Base-by-base conservation (phyloP, 2,888 invertebrate species). In the Liposcelis brunnea region DNA sequence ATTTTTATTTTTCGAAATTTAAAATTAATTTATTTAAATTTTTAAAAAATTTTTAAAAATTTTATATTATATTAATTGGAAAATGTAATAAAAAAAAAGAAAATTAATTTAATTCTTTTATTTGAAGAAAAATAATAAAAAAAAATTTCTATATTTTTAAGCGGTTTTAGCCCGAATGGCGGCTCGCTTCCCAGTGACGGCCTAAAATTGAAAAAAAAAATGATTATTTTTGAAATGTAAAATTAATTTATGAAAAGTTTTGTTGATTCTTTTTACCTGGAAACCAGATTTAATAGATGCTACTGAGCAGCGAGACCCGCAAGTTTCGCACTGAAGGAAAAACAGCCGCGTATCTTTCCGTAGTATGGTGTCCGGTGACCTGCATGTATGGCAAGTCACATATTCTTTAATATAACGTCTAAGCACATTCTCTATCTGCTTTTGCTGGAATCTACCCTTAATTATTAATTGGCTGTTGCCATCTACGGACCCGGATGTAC, bases 251-350 rank as follows among this genome's bases (percentile, higher is more conserved):
- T n/a, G n/a, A n/a, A n/a, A n/a, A n/a, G n/a, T n/a, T n/a, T n/a
- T n/a, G n/a, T n/a, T n/a, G n/a, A n/a, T n/a, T n/a, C n/a, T n/a
- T n/a, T n/a, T n/a, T 59, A 73, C 74, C 70, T 93, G 91, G 81
- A 98, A 98, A 74, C 98, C 98, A 66, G 94, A 93, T 69, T 97
- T 98, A 66, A 99, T 98, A 68, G 94, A 94, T 58, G 95, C 90
- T 48, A 99, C 98, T 46, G 97, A 97, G 72, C 98, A 97, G 59
- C 97, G 77, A 34, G 95, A 95, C 38, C 97, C 95, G 67, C 98
- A 98, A 0, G 90, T 90, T 71, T 95, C 94, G 67, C 98, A 98
- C 65, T 97, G 95, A 52, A 99, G 77, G 77, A 99, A 99, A 74
- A 95, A 97, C 54, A 98, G 74, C 59, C 98, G 75, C 38, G 95